A percentile compares a stretch with the other conserved stretches of the same genome.
Evolutionary conservation across 2,797 vertebrate species (phyloP).

Genomic region (Manis javanica): DNA sequence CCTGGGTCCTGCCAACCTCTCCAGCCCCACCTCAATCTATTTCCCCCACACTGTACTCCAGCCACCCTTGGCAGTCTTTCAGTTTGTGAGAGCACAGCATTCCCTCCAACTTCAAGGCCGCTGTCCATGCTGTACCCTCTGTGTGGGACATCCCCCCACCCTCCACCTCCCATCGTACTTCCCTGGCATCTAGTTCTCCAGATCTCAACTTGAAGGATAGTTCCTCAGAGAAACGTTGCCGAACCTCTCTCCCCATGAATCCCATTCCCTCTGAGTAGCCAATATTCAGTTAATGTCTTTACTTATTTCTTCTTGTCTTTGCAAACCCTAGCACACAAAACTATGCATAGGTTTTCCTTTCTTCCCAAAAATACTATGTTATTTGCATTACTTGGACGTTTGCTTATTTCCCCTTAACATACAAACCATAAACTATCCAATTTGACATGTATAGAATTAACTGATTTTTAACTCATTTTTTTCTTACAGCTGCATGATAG

Average conservation of each 20-base stretch:
- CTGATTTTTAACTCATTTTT: not conserved
- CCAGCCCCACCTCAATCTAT: too few relatives aligned
- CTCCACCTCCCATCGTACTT: not conserved
- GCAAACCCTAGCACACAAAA: not conserved
- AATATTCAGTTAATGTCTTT: not conserved
- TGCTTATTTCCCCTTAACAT: not conserved
- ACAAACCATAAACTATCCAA: not conserved
- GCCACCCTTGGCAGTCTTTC: not conserved
- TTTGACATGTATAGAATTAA: not conserved
- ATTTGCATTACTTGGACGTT: not conserved
- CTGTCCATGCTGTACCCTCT: not conserved
- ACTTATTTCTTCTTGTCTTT: not conserved
- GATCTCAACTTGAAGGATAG: not conserved
- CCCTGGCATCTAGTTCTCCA: not conserved
- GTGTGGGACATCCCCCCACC: not conserved
- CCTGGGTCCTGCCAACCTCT: not conserved
- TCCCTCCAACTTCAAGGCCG: not conserved
- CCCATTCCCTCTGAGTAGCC: not conserved
- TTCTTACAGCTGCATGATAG: not conserved
- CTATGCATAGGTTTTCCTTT: not conserved
- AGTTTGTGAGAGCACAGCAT: fast-evolving
- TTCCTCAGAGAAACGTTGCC: not conserved
- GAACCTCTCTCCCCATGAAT: not conserved
- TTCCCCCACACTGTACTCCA: not conserved
- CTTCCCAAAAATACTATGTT: not conserved